Evolutionary conservation across 2,888 invertebrate genomes (phyloP).

Genomic region (Geophilus truncorum): DNA sequence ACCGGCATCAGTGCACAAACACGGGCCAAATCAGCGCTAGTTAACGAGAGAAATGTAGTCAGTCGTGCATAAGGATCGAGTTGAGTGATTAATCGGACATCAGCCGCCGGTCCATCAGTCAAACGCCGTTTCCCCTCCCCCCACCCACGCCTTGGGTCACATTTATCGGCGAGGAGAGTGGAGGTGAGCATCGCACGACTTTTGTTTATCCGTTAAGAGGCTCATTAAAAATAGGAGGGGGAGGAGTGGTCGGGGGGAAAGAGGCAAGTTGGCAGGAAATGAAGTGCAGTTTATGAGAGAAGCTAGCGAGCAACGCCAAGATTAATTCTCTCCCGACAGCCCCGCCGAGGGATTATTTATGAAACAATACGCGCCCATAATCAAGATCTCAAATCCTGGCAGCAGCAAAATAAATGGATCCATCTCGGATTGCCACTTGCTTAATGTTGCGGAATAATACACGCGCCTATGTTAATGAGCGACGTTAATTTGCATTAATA

Average conservation of each 20-base stretch:
- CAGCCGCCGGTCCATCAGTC: background rate
- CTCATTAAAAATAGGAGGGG: background rate
- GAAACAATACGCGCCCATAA: constrained; percentile 32
- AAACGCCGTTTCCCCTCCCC: background rate
- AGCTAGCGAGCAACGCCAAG: constrained; percentile 28
- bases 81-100: background rate
- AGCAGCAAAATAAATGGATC: constrained; percentile 34
- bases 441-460: constrained; percentile 35
- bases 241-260: background rate
- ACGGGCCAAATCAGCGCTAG: background rate
- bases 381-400: constrained; percentile 34
- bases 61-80: background rate
- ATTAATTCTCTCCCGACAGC: constrained; percentile 33
- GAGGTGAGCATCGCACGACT: constrained; percentile 2
- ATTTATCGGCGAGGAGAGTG: too few relatives aligned
- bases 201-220: constrained; percentile 20
- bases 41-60: background rate
- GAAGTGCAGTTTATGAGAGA: constrained; percentile 20
- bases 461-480: constrained; percentile 34
- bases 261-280: constrained; percentile 2
- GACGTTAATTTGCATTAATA: constrained; percentile 36
- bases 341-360: constrained; percentile 34
- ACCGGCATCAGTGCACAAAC: background rate
- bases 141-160: background rate
- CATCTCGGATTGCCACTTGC: constrained; percentile 33